A percentile compares a stretch with the other conserved stretches of the same genome.
Conservation (phyloP, 2,888 invertebrate species). For the Diachrysia chrysitis region DNA sequence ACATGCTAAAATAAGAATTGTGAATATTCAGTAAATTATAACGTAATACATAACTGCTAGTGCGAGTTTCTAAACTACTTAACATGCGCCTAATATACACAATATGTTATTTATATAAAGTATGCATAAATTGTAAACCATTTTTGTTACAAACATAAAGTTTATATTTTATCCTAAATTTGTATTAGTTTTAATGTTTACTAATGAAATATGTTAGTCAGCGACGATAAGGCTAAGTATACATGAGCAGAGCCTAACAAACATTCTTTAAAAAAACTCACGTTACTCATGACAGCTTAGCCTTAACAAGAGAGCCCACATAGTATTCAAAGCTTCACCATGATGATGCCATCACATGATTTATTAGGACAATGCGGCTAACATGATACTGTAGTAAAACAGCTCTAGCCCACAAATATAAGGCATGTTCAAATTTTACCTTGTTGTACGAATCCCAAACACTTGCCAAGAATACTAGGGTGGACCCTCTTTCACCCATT, state of each 20-base stretch:
- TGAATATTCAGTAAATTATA: constrained; percentile 23
- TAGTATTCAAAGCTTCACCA: constrained; percentile 66
- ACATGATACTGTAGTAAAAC: constrained; percentile 59
- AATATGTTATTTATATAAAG: not conserved
- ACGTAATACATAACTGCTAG: not conserved
- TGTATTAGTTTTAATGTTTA: constrained; percentile 49
- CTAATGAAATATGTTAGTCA: constrained; percentile 56
- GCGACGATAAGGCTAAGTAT: constrained; percentile 46
- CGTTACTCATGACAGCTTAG: constrained; percentile 44
- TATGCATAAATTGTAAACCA: too few relatives aligned
- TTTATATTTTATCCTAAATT: not conserved
- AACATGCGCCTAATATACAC: constrained; percentile 24
- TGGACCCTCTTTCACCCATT: constrained; percentile 88
- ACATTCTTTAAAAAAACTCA: constrained; percentile 6
- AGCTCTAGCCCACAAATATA: constrained; percentile 62
- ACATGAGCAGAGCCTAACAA: constrained; percentile 22
- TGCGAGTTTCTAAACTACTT: not conserved
- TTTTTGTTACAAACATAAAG: constrained; percentile 13
- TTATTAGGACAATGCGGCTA: constrained; percentile 69
- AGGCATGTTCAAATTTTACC: constrained; percentile 71
- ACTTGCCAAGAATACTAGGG: constrained; percentile 84
- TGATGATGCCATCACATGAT: constrained; percentile 55
- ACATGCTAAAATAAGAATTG: constrained; percentile 76
- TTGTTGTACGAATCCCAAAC: constrained; percentile 78
- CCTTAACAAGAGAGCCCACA: constrained; percentile 79